Base-by-base conservation (phyloP, 2,888 invertebrate species). In the Tetheella fluctuosa region DNA sequence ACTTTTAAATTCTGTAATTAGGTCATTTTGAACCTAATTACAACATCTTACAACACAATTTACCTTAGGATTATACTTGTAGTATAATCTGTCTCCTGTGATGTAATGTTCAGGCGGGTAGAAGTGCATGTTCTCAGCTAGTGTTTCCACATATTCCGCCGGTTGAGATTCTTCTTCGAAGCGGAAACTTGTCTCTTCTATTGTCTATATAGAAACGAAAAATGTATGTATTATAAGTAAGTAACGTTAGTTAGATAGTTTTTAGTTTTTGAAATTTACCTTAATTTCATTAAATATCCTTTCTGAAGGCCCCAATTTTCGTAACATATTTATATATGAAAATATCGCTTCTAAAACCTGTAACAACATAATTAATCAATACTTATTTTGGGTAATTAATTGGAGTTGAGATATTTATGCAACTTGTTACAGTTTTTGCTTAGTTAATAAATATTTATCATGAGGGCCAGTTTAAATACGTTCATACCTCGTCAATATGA, bases 81-180 rank as follows among this genome's bases (percentile, higher is more conserved):
- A 96, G 80, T 95, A 96, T 0, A 98, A 86, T 59, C 95, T 94
- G 52, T 95, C 94, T 0, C 98, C 98, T 0, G 96, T 95, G 60
- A 98, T 94, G 79, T 96, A 97, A 84, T 98, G 96, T 70, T 95
- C 93, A 0, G 97, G 95, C 0, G 96, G 95, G 86, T 95, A 98
- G 76, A 95, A 94, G 69, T 97, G 97, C 96, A 97, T 97, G 73
- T 95, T 95, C 76, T 96, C 95, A 2, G 95, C 95, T 12, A 98
- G 74, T 37, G 94, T 93, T 86, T 97, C 97, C 0, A 98, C 98
- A 77, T 97, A 96, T 58, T 97, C 96, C 0, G 94, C 92, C 0
- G 98, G 95, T 52, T 94, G 93, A 1, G 94, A 94, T 78, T 97
- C 97, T 55, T 96, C 94, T 53, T 94, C 93, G 82, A 96, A 97